Evolutionary conservation across 2,888 invertebrate species (phyloP).

Genomic region (Orgyia antiqua): DNA sequence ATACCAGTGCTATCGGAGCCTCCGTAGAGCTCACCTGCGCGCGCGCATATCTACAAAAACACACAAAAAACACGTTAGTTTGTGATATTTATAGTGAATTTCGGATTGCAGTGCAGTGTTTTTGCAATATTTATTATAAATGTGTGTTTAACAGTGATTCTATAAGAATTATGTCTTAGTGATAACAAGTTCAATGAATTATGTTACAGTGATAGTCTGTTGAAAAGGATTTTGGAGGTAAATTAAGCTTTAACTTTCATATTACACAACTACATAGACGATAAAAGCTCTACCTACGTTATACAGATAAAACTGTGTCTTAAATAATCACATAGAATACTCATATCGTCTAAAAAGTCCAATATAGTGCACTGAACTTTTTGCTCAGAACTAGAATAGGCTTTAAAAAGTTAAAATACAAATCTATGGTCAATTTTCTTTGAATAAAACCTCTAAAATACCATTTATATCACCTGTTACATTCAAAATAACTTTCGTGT

Average conservation of each 20-base stretch:
- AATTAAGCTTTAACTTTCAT: conserved; percentile 15
- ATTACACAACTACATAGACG: background rate
- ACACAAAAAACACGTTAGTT: conserved; percentile 36
- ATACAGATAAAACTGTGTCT: background rate
- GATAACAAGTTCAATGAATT: conserved; percentile 25
- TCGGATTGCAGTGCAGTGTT: conserved; percentile 71
- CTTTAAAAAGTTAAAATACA: too few relatives aligned
- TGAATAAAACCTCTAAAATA: too few relatives aligned
- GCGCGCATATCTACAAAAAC: conserved; percentile 32
- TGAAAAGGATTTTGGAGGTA: conserved; percentile 66
- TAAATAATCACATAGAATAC: too few relatives aligned
- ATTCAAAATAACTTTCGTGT: too few relatives aligned
- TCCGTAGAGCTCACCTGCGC: conserved; percentile 42
- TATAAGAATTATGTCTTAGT: conserved; percentile 48
- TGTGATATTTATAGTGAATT: conserved; percentile 30
- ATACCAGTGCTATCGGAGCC: conserved; percentile 53
- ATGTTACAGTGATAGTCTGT: conserved; percentile 58
- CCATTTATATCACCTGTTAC: too few relatives aligned
- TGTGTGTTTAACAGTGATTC: conserved; percentile 23
- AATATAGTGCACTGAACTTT: too few relatives aligned
- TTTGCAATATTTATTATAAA: conserved; percentile 3
- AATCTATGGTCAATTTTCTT: too few relatives aligned
- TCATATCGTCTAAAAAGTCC: too few relatives aligned
- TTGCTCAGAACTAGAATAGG: too few relatives aligned
- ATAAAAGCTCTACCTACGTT: conserved; percentile 1